phyloP scores from a whole-genome alignment of 2,113 vertebrate species.

The Corythaixoides concolor region DNA sequence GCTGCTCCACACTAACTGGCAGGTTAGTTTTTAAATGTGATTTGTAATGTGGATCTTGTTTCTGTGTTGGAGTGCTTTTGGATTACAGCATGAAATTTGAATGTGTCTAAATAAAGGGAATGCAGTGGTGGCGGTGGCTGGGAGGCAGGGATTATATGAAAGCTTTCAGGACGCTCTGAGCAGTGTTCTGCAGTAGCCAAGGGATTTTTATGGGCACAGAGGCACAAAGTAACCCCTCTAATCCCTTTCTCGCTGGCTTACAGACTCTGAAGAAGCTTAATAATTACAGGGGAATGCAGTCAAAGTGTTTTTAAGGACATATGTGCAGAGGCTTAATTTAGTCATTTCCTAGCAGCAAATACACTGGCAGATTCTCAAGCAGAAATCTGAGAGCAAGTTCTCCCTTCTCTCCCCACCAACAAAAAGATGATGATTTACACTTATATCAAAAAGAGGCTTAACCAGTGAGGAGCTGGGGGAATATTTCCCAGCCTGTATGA shows the following conservation, averaged over 20 bases:
- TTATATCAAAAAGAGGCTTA: constrained; percentile 13
- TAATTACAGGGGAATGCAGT: constrained; percentile 69
- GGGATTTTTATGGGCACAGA: constrained; percentile 71
- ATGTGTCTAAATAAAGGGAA: constrained; percentile 65
- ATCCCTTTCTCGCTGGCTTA: constrained; percentile 70
- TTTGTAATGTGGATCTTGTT: constrained; percentile 52
- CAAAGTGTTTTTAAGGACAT: constrained; percentile 73
- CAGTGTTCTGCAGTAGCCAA: constrained; percentile 45
- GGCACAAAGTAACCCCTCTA: constrained; percentile 69
- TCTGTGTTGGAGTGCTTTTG: constrained; percentile 37
- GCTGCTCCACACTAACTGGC: background rate
- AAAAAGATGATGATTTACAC: background rate
- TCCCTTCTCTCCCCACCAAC: background rate
- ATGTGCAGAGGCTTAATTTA: constrained; percentile 65
- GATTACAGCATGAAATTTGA: constrained; percentile 57
- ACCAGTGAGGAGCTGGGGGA: background rate
- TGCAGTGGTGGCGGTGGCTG: background rate
- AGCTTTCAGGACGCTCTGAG: constrained; percentile 66
- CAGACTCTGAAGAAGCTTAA: constrained; percentile 70
- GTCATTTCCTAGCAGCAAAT: constrained; percentile 53
- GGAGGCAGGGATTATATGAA: constrained; percentile 69
- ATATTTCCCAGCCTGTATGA: background rate
- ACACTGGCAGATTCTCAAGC: constrained; percentile 31
- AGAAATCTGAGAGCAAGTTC: background rate
- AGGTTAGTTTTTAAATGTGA: constrained; percentile 13